Conservation (phyloP, 1,140 invertebrate species). For the Agrypnia vestita region DNA sequence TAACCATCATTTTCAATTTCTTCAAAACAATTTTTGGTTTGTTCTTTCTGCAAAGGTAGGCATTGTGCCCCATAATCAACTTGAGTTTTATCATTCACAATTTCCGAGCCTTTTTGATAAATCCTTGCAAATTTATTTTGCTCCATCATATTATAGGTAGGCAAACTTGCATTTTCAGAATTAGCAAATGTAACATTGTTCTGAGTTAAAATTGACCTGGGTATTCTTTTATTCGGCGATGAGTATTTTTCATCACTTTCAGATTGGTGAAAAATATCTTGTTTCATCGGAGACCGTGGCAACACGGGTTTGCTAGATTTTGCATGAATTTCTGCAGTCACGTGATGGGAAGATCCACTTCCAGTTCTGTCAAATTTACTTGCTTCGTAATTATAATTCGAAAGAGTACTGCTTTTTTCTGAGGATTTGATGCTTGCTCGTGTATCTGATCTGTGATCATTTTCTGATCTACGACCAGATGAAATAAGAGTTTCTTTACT, state of each 20-base stretch:
- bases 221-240: slow-evolving; percentile 49
- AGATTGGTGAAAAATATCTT: slow-evolving; percentile 40
- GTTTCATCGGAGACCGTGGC: slow-evolving; percentile 63
- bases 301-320: slow-evolving; percentile 67
- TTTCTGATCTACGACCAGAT: slow-evolving; percentile 10
- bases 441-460: slow-evolving; percentile 38
- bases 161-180: neutral
- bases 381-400: slow-evolving; percentile 34
- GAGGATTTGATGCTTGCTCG: slow-evolving; percentile 48
- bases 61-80: slow-evolving; percentile 6
- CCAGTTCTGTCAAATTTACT: slow-evolving; percentile 70
- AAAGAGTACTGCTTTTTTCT: slow-evolving; percentile 47
- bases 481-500: slow-evolving; percentile 31
- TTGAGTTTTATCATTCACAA: slow-evolving; percentile 23
- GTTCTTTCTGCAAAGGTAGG: slow-evolving; percentile 59
- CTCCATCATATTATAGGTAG: neutral
- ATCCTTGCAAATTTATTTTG: slow-evolving; percentile 15
- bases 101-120: slow-evolving; percentile 31
- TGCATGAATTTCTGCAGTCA: slow-evolving; percentile 71
- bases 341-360: slow-evolving; percentile 63
- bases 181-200: neutral
- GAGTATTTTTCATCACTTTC: slow-evolving; percentile 58
- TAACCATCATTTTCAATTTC: slow-evolving; percentile 70
- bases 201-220: slow-evolving; percentile 27
- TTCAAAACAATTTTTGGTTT: slow-evolving; percentile 65